These are phyloP conservation scores for Diadema setosum DNA, from an alignment of 35 echinoderm and acorn worm species.

Conservation along the genomic window DNA sequence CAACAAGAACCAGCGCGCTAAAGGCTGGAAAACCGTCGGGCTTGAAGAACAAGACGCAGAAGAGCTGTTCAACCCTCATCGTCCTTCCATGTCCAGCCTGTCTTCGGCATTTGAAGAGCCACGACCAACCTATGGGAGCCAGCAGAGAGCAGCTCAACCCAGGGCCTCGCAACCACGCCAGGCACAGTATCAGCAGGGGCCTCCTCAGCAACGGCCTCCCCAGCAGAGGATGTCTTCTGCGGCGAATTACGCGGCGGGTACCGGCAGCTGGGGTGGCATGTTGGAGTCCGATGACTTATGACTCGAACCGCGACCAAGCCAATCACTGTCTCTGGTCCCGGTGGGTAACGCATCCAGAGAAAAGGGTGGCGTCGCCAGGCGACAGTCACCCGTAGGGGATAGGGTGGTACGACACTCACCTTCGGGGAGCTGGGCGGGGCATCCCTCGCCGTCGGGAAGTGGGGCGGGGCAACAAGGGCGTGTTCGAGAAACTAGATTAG, in stretches of 20 bases:
- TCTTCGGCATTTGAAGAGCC: background rate
- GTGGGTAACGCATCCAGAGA: background rate
- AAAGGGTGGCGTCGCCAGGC: background rate
- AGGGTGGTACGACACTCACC: background rate
- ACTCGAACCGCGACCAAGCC: background rate
- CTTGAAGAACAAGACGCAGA: background rate
- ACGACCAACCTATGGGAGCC: background rate
- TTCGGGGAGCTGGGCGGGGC: background rate
- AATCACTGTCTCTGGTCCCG: background rate
- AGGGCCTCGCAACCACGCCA: background rate
- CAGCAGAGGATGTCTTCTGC: slow-evolving; percentile 23
- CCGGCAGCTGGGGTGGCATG: slow-evolving; percentile 5
- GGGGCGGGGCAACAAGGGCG: background rate
- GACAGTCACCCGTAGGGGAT: background rate
- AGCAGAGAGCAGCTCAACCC: background rate
- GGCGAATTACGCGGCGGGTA: background rate
- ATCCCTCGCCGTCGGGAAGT: background rate
- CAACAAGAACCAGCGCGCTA: background rate
- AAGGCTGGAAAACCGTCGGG: background rate
- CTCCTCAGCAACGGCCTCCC: background rate
- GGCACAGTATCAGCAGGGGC: background rate
- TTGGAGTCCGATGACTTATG: slow-evolving; percentile 22
- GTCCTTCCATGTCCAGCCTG: background rate
- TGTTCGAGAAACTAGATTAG: background rate
- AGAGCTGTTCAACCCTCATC: background rate